These are phyloP conservation scores for Nibea coibor DNA, from an alignment of 2,113 vertebrate genomes.

Conservation along the genomic window DNA sequence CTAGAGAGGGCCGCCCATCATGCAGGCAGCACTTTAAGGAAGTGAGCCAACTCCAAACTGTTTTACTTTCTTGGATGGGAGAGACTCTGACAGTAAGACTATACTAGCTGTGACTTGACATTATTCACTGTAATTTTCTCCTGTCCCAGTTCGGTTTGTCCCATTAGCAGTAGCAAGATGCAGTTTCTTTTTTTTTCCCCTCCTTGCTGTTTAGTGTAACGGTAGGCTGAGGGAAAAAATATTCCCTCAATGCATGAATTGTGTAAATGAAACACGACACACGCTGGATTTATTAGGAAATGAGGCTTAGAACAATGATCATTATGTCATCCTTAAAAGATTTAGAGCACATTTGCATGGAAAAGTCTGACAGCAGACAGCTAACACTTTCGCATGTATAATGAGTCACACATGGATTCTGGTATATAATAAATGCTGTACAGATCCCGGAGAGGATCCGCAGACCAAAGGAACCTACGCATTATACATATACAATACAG, in stretches of 20 bases:
- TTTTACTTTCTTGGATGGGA: not conserved
- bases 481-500: constrained; percentile 18
- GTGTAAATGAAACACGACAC: constrained; percentile 42
- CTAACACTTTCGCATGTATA: constrained; percentile 26
- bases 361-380: constrained; percentile 28
- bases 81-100: constrained; percentile 16
- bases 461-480: constrained; percentile 31
- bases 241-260: constrained; percentile 36
- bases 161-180: constrained; percentile 25
- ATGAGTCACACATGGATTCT: constrained; percentile 41
- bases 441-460: constrained; percentile 28
- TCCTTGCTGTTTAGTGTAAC: constrained; percentile 30
- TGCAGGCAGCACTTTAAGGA: not conserved
- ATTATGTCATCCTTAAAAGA: constrained; percentile 37
- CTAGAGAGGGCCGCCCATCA: not conserved
- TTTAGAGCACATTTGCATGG: constrained; percentile 39
- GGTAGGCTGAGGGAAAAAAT: constrained; percentile 10
- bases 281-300: constrained; percentile 39
- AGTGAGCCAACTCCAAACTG: not conserved
- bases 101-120: constrained; percentile 21
- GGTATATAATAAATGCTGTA: constrained; percentile 28
- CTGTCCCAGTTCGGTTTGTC: constrained; percentile 20
- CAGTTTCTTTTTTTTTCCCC: constrained; percentile 8
- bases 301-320: constrained; percentile 26
- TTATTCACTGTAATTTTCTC: constrained; percentile 40